These are phyloP conservation scores for Psilopsiagon aymara DNA, from an alignment of 2,113 vertebrate species.

Conservation along the genomic window DNA sequence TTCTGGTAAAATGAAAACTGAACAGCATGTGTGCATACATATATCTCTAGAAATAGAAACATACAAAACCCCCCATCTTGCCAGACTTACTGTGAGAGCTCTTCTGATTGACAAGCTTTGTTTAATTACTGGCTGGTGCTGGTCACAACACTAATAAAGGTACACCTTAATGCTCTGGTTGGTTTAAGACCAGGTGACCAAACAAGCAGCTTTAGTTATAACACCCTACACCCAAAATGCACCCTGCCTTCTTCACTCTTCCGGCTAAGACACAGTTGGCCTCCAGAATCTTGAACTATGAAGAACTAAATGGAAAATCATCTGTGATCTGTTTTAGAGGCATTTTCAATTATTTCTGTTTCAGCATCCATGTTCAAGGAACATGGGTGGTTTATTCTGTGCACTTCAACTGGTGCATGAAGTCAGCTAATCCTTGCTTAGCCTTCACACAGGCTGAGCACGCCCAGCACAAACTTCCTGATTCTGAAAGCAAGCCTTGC, in stretches of 20 bases:
- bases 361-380: neutral
- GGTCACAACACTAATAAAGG: neutral
- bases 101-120: neutral
- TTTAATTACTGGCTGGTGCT: neutral
- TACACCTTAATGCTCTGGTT: neutral
- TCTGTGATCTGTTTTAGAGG: neutral
- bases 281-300: neutral
- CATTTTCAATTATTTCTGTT: neutral
- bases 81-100: neutral
- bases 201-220: neutral
- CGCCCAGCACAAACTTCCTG: neutral
- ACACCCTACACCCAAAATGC: neutral
- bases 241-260: neutral
- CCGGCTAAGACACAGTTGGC: neutral
- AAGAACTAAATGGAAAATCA: neutral
- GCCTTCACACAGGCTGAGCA: neutral
- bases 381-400: neutral
- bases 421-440: neutral
- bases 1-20: neutral
- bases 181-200: neutral
- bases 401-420: neutral
- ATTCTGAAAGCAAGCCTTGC: neutral
- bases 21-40: too few relatives aligned
- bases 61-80: neutral
- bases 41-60: neutral